Evolutionary conservation across 2,797 vertebrate genomes (phyloP).

Genomic region (Manis pentadactyla): DNA sequence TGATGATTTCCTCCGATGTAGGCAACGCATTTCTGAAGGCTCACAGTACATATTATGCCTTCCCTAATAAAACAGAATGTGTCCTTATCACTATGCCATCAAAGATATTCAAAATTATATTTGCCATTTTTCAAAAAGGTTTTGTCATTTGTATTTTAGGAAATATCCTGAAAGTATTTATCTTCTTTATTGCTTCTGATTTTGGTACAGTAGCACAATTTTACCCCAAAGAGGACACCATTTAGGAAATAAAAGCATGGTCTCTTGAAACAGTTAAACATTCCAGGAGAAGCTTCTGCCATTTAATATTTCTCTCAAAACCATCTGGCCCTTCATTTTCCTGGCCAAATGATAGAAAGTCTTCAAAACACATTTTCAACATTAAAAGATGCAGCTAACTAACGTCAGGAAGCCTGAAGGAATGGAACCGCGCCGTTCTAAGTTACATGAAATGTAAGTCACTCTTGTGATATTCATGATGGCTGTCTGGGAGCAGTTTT

Average conservation of each 20-base stretch:
- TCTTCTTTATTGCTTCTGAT: conserved; percentile 57
- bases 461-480: conserved; percentile 44
- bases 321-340: conserved; percentile 84
- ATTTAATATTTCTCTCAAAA: conserved; percentile 84
- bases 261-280: conserved; percentile 77
- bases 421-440: not conserved
- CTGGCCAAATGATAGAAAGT: conserved; percentile 80
- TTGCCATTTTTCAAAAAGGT: not conserved
- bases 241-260: conserved; percentile 75
- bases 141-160: conserved; percentile 71
- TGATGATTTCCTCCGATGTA: not conserved
- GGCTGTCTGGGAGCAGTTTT: conserved; percentile 71
- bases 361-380: conserved; percentile 76
- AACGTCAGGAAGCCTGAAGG: conserved; percentile 65
- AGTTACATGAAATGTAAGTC: conserved; percentile 62
- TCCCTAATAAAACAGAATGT: not conserved
- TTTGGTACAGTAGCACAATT: conserved; percentile 80
- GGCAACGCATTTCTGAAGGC: conserved; percentile 2
- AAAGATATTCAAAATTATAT: conserved; percentile 46
- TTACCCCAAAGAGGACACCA: conserved; percentile 73
- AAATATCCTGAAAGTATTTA: conserved; percentile 64
- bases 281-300: conserved; percentile 77
- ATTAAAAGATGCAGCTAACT: conserved; percentile 67
- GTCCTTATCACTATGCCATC: not conserved
- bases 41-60: conserved; percentile 12